Evolutionary conservation across 1,140 invertebrate species (phyloP), one percentile per base, ranked within the genome.

Genomic region (Idris sp.): DNA sequence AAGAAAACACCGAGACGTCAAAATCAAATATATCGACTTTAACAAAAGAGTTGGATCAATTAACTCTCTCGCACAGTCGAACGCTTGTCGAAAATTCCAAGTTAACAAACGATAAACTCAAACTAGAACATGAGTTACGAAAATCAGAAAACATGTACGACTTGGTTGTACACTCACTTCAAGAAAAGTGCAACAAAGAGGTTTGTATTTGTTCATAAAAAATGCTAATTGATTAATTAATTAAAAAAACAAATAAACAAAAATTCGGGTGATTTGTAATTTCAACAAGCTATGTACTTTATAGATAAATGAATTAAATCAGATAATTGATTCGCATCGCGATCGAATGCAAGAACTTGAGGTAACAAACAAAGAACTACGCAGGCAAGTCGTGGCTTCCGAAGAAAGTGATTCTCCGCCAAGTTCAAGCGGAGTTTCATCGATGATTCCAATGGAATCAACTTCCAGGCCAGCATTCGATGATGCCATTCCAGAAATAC

Each of bases 81-180:
- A 87, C 89, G 1, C 85, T 91, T 1, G 85, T 91, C 15, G 91
- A 92, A 43, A 90, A 90, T 72, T 90, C 90, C 0, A 91, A 91
- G 77, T 76, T 91, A 3, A 88, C 87, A n/a, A 91, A 91, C 56
- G 91, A 91, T 3, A 91, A 91, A 69, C 59, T 89, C 1, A 84
- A 82, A 30, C 76, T 90, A 2, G 88, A 89, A 43, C 88, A 88
- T 48, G 86, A 89, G 58, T 49, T 88, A 2, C 80, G 84, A 44
- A 88, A 84, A 48, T 78, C 54, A 6, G 87, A 84, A 26, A 83
- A 43, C 36, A 62, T 68, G 59, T 85, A 82, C n/a, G 84, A 86
- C 5, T 6, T 59, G 3, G 67, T 69, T 18, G 72, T 86, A n/a
- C 76, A 78, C 48, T 73, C 49, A 0, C 59, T 86, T 3, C 79